Percentiles rank a stretch among this genome's conserved stretches.
Conservation (phyloP, 2,113 vertebrate genomes). For the Thalassoma bifasciatum region DNA sequence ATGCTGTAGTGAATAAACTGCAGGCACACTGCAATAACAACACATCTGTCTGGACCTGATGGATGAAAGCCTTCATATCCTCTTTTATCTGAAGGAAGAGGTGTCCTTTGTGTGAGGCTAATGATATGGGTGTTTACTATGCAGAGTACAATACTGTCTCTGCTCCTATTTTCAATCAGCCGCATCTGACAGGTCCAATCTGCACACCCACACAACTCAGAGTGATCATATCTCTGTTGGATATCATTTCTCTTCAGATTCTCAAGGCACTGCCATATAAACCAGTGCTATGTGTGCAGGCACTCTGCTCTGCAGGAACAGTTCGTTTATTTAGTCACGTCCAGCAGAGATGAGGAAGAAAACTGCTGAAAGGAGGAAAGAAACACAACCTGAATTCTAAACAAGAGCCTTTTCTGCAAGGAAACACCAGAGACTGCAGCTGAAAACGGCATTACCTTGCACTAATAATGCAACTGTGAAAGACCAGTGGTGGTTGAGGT, state of each 20-base stretch:
- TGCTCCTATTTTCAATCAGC: slow-evolving; percentile 38
- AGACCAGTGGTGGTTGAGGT: slow-evolving; percentile 61
- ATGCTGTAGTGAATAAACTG: slow-evolving; percentile 10
- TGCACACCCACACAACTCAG: slow-evolving; percentile 24
- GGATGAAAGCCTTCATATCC: slow-evolving; percentile 48
- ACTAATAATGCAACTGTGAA: slow-evolving; percentile 48
- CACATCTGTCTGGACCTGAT: slow-evolving; percentile 37
- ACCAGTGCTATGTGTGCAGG: slow-evolving; percentile 10
- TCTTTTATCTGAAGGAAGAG: slow-evolving; percentile 14
- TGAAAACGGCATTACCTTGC: slow-evolving; percentile 27
- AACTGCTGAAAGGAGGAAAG: slow-evolving; percentile 4
- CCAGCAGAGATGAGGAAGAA: background rate
- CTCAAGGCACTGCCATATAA: slow-evolving; percentile 15
- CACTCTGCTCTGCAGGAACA: slow-evolving; percentile 7
- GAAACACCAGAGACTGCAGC: slow-evolving; percentile 18
- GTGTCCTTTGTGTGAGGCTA: slow-evolving; percentile 66
- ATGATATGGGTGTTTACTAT: slow-evolving; percentile 83
- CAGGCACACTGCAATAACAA: background rate
- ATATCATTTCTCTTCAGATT: slow-evolving; percentile 38
- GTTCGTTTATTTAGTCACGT: background rate
- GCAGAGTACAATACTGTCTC: slow-evolving; percentile 44
- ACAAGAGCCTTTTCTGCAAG: slow-evolving; percentile 34
- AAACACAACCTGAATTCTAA: slow-evolving; percentile 32
- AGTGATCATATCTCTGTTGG: slow-evolving; percentile 18
- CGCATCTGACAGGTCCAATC: slow-evolving; percentile 20